Conservation (phyloP, 2,888 invertebrate genomes). For the Euphydryas editha region DNA sequence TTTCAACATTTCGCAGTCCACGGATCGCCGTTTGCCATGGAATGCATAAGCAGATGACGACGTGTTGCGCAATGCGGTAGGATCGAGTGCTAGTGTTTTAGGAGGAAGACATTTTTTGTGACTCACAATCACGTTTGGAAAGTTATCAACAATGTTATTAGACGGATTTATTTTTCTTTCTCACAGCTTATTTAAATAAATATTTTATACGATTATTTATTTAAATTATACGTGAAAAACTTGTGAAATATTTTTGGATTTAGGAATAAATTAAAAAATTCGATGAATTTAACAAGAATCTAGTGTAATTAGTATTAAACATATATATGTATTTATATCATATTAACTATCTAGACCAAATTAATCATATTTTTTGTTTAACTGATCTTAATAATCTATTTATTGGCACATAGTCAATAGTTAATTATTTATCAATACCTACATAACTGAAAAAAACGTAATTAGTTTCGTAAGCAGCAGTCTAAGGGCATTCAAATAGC, state of each 20-base stretch:
- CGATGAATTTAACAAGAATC: no score
- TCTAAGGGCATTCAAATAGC: conserved; percentile 54
- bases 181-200: no score
- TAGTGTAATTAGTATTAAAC: no score
- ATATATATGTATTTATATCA: no score
- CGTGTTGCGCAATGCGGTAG: conserved; percentile 55
- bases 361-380: no score
- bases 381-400: conserved; percentile 14
- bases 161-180: background rate
- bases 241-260: no score
- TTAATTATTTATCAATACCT: conserved; percentile 61
- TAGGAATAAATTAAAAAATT: no score
- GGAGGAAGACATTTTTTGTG: conserved; percentile 45
- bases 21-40: conserved; percentile 49
- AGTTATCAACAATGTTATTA: conserved; percentile 19
- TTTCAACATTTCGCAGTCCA: conserved; percentile 49
- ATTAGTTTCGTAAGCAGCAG: conserved; percentile 62
- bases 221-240: no score
- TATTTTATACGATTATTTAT: background rate
- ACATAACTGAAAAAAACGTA: conserved; percentile 54
- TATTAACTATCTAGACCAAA: no score
- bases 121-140: conserved; percentile 26
- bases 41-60: conserved; percentile 46
- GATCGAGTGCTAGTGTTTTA: conserved; percentile 45
- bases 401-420: conserved; percentile 54